Evolutionary conservation across 2,797 vertebrate species (phyloP).

Genomic region (Fringilla coelebs): DNA sequence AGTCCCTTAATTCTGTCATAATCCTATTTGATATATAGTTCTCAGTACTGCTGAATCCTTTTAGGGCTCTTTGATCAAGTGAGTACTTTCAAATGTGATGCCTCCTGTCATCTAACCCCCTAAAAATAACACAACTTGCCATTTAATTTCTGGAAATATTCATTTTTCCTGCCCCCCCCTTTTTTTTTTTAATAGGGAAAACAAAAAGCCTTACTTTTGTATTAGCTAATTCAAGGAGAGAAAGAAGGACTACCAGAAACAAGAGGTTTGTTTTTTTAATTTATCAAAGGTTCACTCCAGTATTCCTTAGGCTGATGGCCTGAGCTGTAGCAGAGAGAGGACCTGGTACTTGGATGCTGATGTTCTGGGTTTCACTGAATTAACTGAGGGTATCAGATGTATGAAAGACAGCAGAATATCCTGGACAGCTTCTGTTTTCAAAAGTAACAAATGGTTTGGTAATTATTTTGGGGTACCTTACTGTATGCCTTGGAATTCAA

Average conservation of each 20-base stretch:
- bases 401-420: neutral
- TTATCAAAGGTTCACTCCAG: neutral
- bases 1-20: conserved; percentile 74
- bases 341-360: neutral
- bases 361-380: neutral
- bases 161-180: neutral
- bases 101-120: conserved; percentile 63
- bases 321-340: neutral
- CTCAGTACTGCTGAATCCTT: conserved; percentile 71
- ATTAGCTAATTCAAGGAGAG: neutral
- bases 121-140: conserved; percentile 68
- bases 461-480: neutral
- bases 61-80: conserved; percentile 78
- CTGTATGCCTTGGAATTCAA: neutral
- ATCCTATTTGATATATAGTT: conserved; percentile 78
- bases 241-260: neutral
- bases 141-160: conserved; percentile 67
- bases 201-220: neutral
- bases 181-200: neutral
- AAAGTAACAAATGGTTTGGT: neutral
- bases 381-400: neutral
- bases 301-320: neutral
- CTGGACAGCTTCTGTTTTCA: neutral
- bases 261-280: neutral
- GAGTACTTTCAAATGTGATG: conserved; percentile 69